A percentile compares a stretch with the other conserved stretches of the same genome.
Conservation (phyloP, 37 sponge, comb jelly and placozoan species). For the Dysidea cf. avara region DNA sequence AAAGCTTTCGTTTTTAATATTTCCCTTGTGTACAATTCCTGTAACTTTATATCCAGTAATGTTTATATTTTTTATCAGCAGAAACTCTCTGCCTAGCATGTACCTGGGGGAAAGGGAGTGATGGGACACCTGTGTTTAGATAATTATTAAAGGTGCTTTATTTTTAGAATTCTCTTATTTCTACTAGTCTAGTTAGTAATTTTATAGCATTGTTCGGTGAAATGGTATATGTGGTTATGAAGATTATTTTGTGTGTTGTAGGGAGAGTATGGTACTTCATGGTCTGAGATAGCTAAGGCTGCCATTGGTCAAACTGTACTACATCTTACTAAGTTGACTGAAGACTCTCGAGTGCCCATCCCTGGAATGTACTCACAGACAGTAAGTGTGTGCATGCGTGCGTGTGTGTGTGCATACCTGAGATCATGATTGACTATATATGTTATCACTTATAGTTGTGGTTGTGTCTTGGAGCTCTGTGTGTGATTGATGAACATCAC, state of each 20-base stretch:
- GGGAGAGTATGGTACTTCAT: constrained; percentile 59
- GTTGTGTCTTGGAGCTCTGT: constrained; percentile 93
- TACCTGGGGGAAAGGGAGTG: too few relatives aligned
- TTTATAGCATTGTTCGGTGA: background rate
- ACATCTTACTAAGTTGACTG: constrained; percentile 78
- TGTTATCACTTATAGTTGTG: constrained; percentile 53
- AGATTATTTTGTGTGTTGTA: background rate
- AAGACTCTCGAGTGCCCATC: constrained; percentile 55
- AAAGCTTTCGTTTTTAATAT: too few relatives aligned
- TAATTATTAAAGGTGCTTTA: too few relatives aligned
- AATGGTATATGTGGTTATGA: background rate
- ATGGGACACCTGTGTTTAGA: too few relatives aligned
- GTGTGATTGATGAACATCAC: constrained; percentile 88
- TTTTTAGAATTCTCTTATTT: too few relatives aligned
- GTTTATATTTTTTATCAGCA: too few relatives aligned
- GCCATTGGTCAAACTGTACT: constrained; percentile 88
- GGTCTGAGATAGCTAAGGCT: constrained; percentile 79
- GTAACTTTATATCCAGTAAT: too few relatives aligned
- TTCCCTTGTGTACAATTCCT: too few relatives aligned
- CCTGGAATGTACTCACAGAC: constrained; percentile 83
- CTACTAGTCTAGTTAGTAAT: too few relatives aligned
- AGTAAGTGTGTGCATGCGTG: constrained; percentile 39
- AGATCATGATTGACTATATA: background rate
- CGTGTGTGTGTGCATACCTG: constrained; percentile 9
- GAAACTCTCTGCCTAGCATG: too few relatives aligned